These are phyloP conservation scores for Meteorus colon DNA, from an alignment of 2,888 invertebrate genomes.

Conservation along the genomic window DNA sequence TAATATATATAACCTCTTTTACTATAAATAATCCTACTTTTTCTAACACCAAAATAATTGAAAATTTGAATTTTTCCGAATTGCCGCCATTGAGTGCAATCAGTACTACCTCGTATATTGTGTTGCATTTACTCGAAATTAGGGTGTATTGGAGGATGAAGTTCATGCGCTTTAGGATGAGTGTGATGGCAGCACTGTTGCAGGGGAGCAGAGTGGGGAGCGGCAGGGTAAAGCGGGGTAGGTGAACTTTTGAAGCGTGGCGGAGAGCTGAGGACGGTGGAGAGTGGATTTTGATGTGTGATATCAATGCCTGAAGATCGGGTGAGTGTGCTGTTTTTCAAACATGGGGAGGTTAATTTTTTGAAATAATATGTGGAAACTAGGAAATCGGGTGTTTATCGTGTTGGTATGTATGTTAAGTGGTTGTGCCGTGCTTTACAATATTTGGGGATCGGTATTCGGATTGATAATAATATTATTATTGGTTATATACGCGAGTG, in stretches of 20 bases:
- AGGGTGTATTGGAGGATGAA: background rate
- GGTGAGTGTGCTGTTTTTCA: conserved; percentile 67
- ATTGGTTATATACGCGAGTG: conserved; percentile 64
- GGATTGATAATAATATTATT: conserved; percentile 59
- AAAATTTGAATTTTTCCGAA: background rate
- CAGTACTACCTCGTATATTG: too few relatives aligned
- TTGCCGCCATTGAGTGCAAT: background rate
- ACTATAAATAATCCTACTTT: too few relatives aligned
- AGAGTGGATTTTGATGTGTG: background rate
- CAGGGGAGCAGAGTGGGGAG: too few relatives aligned
- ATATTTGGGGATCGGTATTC: conserved; percentile 65
- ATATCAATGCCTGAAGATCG: conserved; percentile 54
- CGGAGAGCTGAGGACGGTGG: conserved; percentile 32
- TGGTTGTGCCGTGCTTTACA: conserved; percentile 64
- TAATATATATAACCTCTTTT: too few relatives aligned
- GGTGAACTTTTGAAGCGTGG: conserved; percentile 43
- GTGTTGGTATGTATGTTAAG: conserved; percentile 65
- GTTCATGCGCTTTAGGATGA: background rate
- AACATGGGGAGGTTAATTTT: conserved; percentile 69
- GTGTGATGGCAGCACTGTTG: too few relatives aligned
- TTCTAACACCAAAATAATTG: too few relatives aligned
- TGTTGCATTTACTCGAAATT: background rate
- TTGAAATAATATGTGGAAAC: conserved; percentile 71
- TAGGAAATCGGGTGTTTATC: conserved; percentile 64
- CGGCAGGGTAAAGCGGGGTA: too few relatives aligned